Base-by-base conservation (phyloP, 2,797 vertebrate genomes). In the Borostomias antarcticus region DNA sequence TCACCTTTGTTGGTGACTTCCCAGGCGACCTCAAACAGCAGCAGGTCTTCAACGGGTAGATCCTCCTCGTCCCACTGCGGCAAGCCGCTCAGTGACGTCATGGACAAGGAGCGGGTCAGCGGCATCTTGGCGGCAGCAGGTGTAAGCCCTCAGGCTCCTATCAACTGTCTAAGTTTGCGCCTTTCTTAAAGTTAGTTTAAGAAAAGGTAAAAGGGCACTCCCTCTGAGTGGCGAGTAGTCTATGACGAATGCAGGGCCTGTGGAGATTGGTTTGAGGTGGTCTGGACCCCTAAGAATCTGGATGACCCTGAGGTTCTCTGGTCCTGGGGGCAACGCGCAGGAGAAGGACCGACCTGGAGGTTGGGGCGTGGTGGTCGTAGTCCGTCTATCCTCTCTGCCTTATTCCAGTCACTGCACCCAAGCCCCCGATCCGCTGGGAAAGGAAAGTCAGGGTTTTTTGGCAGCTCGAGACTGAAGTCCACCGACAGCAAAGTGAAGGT, bases 1-100 rank as follows among this genome's bases (percentile, higher is more conserved):
- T 78, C 74, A 98, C 96, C 96, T 96, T 98, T 99, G 87, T 99
- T 98, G 66, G 96, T 93, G 73, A 97, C 95, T 82, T 99, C 97
- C 97, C 96, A 99, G 52, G 96, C 86, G n/a, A 96, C 85, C 85
- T 99, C 96, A 6, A 99, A 98, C 23, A 99, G 93, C 73, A 98
- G 79, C 62, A 98, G 83, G 40, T 98, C 92, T 15, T 98, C 93
- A 74, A 96, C 88, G 0, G 94, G 95, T 37, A 99, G 88, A 13
- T 92, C 90, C 25, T 95, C 94, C 0, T 93, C 92, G 15, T 98
- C 95, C 93, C 93, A 95, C 65, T 89, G 87, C 0, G 94, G 94
- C 60, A 99, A 91, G 1, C 96, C 95, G 0, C 93, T 93, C 40
- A 99, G 89, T 33, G 96, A 98, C 2, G 94, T 92, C 85, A 98